Base-by-base conservation (phyloP, 2,888 invertebrate species). In the Hipparchia sbordonii region DNA sequence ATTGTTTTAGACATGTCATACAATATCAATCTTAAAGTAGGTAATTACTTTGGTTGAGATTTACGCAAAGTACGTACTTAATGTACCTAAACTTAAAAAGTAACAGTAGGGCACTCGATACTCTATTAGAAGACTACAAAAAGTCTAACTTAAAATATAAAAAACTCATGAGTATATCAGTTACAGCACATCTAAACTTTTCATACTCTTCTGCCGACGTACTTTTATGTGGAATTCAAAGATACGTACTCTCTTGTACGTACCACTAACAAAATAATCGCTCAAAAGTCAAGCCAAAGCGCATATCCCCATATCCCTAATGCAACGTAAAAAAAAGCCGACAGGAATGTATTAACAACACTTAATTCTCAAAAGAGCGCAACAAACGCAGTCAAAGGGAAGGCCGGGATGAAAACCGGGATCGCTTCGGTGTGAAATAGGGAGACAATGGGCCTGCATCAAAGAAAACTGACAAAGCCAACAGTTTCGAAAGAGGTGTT, bases 311-410 rank as follows among this genome's bases (percentile, higher is more conserved):
- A 33, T 23, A 51, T 65, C 59, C 46, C 48, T 68, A 68, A 68
- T 59, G 57, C 59, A 59, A 68, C 23, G 59, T 66, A 67, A 69
- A 65, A 56, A 65, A 68, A 73, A 68, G 62, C 59, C 68, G 70
- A 68, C 48, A 74, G 65, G 63, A 67, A 60, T 67, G 70, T 63
- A 72, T 72, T 71, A 72, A 71, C 72, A 74, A 72, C 71, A 71
- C 70, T 71, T 74, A 70, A 72, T 74, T 72, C 74, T 63, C 70
- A 67, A 65, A 74, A 68, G 65, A 70, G 72, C 68, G 70, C 59
- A 59, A 72, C 63, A 74, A 74, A 68, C 74, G 70, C 70, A 63
- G 65, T 74, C 72, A 74, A 72, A 74, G 72, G 70, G 72, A 74
- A 72, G 67, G 70, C 67, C 70, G 72, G 74, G 67, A 67, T 72